Conservation (phyloP, 2,888 invertebrate species). For the Busseola fusca region DNA sequence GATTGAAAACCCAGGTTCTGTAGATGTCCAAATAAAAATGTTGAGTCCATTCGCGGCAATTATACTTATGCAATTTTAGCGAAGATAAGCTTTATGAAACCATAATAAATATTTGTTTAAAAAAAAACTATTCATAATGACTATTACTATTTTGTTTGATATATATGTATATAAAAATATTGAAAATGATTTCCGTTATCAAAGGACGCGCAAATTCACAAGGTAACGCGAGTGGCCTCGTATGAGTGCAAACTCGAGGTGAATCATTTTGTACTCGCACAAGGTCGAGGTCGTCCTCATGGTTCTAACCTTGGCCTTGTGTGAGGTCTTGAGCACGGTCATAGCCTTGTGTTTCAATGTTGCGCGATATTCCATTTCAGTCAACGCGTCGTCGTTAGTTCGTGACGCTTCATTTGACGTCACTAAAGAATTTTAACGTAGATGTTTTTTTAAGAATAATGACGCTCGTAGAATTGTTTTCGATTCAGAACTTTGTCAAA, state of each 20-base stretch:
- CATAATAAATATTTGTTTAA: not conserved
- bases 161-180: slow-evolving; percentile 15
- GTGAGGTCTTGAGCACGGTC: slow-evolving; percentile 31
- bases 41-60: not conserved
- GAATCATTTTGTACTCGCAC: slow-evolving; percentile 34
- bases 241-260: slow-evolving; percentile 27
- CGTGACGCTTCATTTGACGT: slow-evolving; percentile 25
- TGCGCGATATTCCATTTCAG: slow-evolving; percentile 14
- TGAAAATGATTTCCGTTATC: slow-evolving; percentile 18
- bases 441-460: not conserved
- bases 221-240: slow-evolving; percentile 35
- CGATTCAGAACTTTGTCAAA: not conserved
- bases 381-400: not conserved
- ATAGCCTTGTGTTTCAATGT: slow-evolving; percentile 53
- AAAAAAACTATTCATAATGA: slow-evolving; percentile 23
- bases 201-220: slow-evolving; percentile 32
- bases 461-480: not conserved
- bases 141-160: not conserved
- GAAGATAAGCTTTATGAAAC: not conserved
- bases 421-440: not conserved
- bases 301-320: slow-evolving; percentile 38
- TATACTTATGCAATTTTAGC: not conserved
- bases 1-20: not conserved
- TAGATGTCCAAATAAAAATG: not conserved
- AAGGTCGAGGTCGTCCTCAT: slow-evolving; percentile 33